Evolutionary conservation across 2,888 invertebrate genomes (phyloP).

Genomic region (Zaprionus obscuricornis): DNA sequence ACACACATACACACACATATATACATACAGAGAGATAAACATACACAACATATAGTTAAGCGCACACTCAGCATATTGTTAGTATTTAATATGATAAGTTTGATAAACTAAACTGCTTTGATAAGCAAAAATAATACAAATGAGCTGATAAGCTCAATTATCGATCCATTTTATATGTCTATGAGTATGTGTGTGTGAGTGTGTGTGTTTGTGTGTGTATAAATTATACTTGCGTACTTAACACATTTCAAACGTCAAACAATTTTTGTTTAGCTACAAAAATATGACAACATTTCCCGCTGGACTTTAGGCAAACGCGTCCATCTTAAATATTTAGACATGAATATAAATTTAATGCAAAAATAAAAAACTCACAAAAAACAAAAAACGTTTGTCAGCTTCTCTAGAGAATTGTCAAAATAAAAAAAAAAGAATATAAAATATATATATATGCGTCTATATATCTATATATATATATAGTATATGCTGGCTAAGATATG

Average conservation of each 20-base stretch:
- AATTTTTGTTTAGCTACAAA: conserved; percentile 27
- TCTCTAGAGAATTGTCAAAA: conserved; percentile 36
- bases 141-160: conserved; percentile 73
- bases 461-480: no score
- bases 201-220: neutral
- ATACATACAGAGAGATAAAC: neutral
- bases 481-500: no score
- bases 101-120: conserved; percentile 69
- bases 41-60: conserved; percentile 61
- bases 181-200: neutral
- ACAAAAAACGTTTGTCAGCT: conserved; percentile 45
- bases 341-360: conserved; percentile 29
- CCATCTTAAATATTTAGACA: conserved; percentile 41
- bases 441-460: no score
- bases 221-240: neutral
- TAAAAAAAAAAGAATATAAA: conserved; percentile 6
- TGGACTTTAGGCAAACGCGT: conserved; percentile 21
- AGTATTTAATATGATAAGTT: conserved; percentile 66
- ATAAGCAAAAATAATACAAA: conserved; percentile 64
- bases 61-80: conserved; percentile 59
- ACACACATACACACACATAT: conserved; percentile 8
- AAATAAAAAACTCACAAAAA: no score
- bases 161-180: conserved; percentile 51
- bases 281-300: conserved; percentile 56
- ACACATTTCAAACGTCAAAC: conserved; percentile 41